phyloP scores from a whole-genome alignment of 2,113 vertebrate species.

The Anas platyrhynchos region DNA sequence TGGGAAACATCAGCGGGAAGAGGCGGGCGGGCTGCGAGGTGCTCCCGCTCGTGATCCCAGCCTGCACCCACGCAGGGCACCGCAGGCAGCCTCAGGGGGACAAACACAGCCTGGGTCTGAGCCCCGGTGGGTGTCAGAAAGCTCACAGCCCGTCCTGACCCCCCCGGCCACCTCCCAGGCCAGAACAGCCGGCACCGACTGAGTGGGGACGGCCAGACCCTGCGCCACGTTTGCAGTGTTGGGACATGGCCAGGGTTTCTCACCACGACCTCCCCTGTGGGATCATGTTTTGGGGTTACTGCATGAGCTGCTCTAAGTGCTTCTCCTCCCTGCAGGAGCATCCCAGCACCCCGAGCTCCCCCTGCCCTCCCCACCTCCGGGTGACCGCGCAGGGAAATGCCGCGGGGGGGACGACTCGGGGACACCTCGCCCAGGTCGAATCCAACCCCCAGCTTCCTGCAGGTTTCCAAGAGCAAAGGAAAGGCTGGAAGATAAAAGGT shows the following conservation, averaged over 20 bases:
- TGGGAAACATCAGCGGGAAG: neutral
- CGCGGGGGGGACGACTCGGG: fast-evolving
- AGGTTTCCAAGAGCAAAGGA: neutral
- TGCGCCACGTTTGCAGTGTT: neutral
- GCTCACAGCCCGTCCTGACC: neutral
- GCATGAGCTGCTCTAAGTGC: fast-evolving
- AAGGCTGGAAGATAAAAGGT: neutral
- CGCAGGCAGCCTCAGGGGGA: neutral
- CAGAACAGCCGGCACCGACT: neutral
- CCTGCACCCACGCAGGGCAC: neutral
- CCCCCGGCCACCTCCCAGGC: neutral
- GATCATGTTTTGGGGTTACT: neutral
- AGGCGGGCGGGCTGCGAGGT: neutral
- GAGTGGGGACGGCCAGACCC: neutral
- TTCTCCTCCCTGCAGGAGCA: fast-evolving
- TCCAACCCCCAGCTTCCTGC: neutral
- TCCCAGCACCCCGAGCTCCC: neutral
- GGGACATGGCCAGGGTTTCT: neutral
- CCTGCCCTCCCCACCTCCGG: fast-evolving
- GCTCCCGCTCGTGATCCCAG: neutral
- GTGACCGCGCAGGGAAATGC: too few species aligned
- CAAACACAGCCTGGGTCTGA: neutral
- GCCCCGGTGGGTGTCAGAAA: neutral
- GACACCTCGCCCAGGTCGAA: neutral
- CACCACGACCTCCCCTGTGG: neutral